A percentile compares a stretch with the other conserved stretches of the same genome.
Evolutionary conservation across 2,888 invertebrate species (phyloP).

Genomic region (Xylota sylvarum): DNA sequence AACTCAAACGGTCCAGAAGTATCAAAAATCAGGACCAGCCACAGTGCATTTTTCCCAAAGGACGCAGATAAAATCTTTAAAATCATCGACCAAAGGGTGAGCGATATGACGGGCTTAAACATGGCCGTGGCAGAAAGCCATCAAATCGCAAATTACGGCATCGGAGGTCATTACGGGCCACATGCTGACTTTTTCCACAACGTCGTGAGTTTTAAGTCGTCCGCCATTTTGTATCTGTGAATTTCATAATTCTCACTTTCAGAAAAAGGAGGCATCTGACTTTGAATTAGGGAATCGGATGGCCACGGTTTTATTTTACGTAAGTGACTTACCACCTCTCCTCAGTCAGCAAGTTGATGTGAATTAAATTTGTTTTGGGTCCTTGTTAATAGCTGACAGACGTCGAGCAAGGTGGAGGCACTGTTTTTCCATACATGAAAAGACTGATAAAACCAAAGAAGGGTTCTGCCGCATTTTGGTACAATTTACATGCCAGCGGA

Average conservation of each 20-base stretch:
- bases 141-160: constrained; percentile 85
- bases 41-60: constrained; percentile 78
- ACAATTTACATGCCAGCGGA: constrained; percentile 95
- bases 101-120: constrained; percentile 86
- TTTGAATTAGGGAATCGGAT: constrained; percentile 81
- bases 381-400: constrained; percentile 92
- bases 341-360: neutral
- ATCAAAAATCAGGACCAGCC: constrained; percentile 80
- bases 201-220: constrained; percentile 70
- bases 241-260: neutral
- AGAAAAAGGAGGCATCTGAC: neutral
- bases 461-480: constrained; percentile 93
- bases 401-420: constrained; percentile 98
- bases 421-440: constrained; percentile 96
- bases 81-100: constrained; percentile 85
- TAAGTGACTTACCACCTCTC: too few relatives aligned
- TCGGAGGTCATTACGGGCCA: constrained; percentile 88
- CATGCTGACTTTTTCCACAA: constrained; percentile 80
- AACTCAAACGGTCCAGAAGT: constrained; percentile 89
- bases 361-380: neutral
- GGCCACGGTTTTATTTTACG: constrained; percentile 84
- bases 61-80: constrained; percentile 86
- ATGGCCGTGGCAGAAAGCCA: constrained; percentile 87
- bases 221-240: neutral
- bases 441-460: constrained; percentile 88